phyloP scores from a whole-genome alignment of 2,113 vertebrate species.

The Cryptomyrus ogoouensis region DNA sequence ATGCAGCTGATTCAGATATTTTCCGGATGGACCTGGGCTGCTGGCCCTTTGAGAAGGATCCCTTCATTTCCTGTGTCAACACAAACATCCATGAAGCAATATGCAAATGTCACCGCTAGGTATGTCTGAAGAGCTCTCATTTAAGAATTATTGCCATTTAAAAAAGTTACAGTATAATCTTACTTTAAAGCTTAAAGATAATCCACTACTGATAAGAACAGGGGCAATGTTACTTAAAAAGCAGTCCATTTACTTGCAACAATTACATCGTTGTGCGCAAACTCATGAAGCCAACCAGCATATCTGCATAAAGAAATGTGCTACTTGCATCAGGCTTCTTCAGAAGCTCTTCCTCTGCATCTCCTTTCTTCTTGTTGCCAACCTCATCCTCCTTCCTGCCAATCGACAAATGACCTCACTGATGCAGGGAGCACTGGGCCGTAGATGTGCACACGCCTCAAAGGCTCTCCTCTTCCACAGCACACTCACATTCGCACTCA shows the following conservation, averaged over 20 bases:
- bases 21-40: slow-evolving; percentile 62
- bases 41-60: slow-evolving; percentile 50
- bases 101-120: neutral
- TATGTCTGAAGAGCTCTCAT: neutral
- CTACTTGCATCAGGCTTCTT: slow-evolving; percentile 68
- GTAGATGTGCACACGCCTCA: neutral
- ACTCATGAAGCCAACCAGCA: neutral
- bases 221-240: neutral
- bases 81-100: neutral
- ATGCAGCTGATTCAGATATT: slow-evolving; percentile 61
- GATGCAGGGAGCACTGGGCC: neutral
- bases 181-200: neutral
- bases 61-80: slow-evolving; percentile 11
- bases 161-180: neutral
- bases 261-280: neutral
- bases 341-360: slow-evolving; percentile 64
- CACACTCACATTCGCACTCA: neutral
- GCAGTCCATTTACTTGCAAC: neutral
- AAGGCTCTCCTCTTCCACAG: neutral
- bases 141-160: neutral
- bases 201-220: neutral
- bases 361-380: slow-evolving; percentile 67
- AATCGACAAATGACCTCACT: neutral
- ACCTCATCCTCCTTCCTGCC: slow-evolving; percentile 57
- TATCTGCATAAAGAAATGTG: neutral